Evolutionary conservation across 1,140 invertebrate genomes (phyloP).

Genomic region (Ceratitis capitata): DNA sequence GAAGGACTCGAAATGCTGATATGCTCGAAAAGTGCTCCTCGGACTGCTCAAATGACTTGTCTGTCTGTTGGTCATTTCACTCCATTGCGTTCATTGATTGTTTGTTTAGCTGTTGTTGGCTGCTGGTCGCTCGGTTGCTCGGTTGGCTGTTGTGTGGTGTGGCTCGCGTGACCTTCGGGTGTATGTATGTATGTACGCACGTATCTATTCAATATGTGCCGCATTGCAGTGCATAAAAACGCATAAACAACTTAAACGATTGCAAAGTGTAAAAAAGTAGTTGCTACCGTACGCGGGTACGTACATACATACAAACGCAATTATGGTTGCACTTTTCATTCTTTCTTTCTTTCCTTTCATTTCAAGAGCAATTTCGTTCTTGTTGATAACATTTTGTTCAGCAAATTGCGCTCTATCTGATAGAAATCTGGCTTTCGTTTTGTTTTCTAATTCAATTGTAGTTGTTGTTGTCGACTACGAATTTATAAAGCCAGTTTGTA

Average conservation of each 20-base stretch:
- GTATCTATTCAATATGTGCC: background rate
- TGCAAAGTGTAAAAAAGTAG: background rate
- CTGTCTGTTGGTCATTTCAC: background rate
- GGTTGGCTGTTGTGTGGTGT: background rate
- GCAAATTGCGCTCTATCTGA: background rate
- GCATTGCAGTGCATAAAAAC: slow-evolving; percentile 14
- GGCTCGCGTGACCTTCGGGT: background rate
- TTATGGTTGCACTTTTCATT: background rate
- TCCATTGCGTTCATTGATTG: background rate
- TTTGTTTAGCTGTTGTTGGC: background rate
- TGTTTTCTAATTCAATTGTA: background rate
- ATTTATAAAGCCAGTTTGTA: no score
- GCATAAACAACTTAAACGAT: slow-evolving; percentile 4
- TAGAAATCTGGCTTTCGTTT: background rate
- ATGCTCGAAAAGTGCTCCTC: background rate
- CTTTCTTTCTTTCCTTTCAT: no score
- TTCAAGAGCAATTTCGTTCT: background rate
- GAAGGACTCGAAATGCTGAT: background rate
- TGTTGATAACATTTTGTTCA: background rate
- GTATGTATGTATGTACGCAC: no score
- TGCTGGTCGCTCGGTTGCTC: no score
- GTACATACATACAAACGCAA: no score
- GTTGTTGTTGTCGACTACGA: no score
- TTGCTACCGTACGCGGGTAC: background rate
- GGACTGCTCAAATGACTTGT: background rate